phyloP scores from a whole-genome alignment of 1,140 invertebrate species.

The Drosophila baimaii region DNA sequence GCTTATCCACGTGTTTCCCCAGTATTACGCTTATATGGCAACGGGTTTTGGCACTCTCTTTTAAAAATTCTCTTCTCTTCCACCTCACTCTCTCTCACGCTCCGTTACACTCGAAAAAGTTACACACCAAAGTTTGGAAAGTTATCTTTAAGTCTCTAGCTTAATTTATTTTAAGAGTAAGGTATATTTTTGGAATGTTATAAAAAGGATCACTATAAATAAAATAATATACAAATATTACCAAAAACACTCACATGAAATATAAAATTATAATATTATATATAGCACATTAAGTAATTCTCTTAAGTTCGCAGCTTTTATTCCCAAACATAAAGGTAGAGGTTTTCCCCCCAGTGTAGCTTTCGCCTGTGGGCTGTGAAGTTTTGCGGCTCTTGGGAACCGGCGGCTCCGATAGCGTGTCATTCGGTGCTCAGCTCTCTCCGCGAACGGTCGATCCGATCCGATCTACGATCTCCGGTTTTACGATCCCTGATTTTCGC shows the following conservation, averaged over 20 bases:
- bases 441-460: slow-evolving; percentile 68
- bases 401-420: slow-evolving; percentile 37
- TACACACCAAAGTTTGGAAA: too few species aligned
- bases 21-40: slow-evolving; percentile 10
- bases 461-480: slow-evolving; percentile 18
- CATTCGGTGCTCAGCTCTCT: slow-evolving; percentile 67
- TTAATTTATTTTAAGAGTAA: too few species aligned
- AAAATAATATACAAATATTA: too few species aligned
- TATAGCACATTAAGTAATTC: too few species aligned
- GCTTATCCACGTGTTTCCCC: slow-evolving; percentile 47
- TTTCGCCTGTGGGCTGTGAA: slow-evolving; percentile 34
- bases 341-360: slow-evolving; percentile 5
- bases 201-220: background rate
- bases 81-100: background rate
- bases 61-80: background rate
- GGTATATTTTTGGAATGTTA: too few species aligned
- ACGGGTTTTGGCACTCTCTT: slow-evolving; percentile 10
- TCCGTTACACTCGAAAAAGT: background rate
- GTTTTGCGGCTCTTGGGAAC: slow-evolving; percentile 31
- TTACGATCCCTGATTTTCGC: slow-evolving; percentile 27
- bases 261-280: too few species aligned
- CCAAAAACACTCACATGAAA: too few species aligned
- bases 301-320: too few species aligned
- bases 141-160: too few species aligned
- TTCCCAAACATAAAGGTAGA: too few species aligned